These are phyloP conservation scores for Melieria omissa DNA, from an alignment of 2,888 invertebrate species.

Conservation along the genomic window DNA sequence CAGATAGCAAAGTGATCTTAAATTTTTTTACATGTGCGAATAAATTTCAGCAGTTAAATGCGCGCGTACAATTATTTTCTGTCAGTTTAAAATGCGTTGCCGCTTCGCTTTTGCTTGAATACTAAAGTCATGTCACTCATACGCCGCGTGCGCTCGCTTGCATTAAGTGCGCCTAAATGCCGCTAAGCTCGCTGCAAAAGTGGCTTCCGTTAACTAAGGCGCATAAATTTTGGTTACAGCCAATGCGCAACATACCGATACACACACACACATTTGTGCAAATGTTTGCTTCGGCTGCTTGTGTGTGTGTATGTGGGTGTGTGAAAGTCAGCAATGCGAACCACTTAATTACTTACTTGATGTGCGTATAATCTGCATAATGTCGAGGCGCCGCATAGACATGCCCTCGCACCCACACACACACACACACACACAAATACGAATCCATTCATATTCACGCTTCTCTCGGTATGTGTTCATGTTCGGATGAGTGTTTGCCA, in stretches of 20 bases:
- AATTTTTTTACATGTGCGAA: too few species aligned
- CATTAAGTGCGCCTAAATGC: too few species aligned
- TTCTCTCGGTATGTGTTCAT: not conserved
- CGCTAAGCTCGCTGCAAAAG: too few species aligned
- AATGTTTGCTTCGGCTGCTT: not conserved
- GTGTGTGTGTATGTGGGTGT: not conserved
- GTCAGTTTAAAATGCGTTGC: too few species aligned
- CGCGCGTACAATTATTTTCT: too few species aligned
- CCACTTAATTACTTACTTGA: conserved; percentile 56
- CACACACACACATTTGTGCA: not conserved
- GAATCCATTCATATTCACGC: conserved; percentile 9
- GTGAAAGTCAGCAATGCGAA: conserved; percentile 32
- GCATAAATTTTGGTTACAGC: not conserved
- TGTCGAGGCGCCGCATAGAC: conserved; percentile 16
- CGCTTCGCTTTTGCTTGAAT: too few species aligned
- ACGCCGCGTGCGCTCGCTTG: too few species aligned
- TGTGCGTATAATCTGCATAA: conserved; percentile 50
- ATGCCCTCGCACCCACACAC: not conserved
- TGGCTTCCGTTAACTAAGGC: too few species aligned
- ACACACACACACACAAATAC: conserved; percentile 15
- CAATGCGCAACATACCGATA: not conserved
- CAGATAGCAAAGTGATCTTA: too few species aligned
- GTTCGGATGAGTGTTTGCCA: conserved; percentile 3
- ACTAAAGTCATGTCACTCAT: too few species aligned
- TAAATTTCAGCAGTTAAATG: too few species aligned